phyloP scores from a whole-genome alignment of 2,888 invertebrate genomes.

The Drosophila histrio region DNA sequence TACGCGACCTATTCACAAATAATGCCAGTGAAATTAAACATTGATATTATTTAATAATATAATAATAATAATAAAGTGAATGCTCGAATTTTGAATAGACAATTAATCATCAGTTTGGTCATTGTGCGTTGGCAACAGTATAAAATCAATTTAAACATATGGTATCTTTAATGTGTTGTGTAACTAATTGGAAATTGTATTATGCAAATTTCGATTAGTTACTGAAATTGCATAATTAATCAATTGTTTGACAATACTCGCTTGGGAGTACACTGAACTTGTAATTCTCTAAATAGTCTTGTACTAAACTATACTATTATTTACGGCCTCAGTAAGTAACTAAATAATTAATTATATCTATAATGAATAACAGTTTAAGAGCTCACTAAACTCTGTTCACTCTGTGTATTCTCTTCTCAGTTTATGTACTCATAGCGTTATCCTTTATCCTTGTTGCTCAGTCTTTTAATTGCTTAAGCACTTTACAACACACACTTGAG shows the following conservation, averaged over 20 bases:
- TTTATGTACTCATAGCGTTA: neutral
- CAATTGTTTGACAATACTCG: neutral
- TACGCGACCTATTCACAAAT: too few species aligned
- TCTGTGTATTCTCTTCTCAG: neutral
- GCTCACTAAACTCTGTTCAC: neutral
- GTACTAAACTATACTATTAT: neutral
- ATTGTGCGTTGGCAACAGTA: too few species aligned
- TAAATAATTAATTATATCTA: neutral
- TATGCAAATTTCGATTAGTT: slow-evolving; percentile 6
- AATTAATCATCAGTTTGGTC: neutral
- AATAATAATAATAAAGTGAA: too few species aligned
- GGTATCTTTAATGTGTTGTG: neutral
- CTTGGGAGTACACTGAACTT: neutral
- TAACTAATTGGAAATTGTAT: slow-evolving; percentile 11
- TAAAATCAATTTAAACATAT: neutral
- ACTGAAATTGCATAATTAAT: slow-evolving; percentile 20
- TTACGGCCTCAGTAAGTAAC: neutral
- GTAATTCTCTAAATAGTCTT: neutral
- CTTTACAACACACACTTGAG: slow-evolving; percentile 19
- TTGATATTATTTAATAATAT: too few species aligned
- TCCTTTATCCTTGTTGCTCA: neutral
- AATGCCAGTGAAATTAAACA: too few species aligned
- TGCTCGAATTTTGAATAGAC: neutral
- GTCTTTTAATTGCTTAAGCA: slow-evolving; percentile 12
- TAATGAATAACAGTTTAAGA: neutral